phyloP scores from a whole-genome alignment of 2,888 invertebrate species.

The Metallyticus violacea region DNA sequence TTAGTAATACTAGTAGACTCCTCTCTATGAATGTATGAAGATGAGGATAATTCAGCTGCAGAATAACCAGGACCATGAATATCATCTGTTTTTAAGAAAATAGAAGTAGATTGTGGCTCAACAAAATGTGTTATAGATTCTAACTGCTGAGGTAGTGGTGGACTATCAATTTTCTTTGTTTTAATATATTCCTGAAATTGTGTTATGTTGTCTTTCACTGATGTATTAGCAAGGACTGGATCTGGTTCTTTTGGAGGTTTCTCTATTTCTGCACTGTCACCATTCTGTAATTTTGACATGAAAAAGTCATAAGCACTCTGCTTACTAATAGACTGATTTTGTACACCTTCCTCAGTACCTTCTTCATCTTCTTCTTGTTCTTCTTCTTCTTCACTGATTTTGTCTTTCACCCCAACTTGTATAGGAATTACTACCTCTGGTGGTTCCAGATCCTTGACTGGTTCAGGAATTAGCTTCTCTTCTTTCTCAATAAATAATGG shows the following conservation, averaged over 20 bases:
- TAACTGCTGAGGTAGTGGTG: background rate
- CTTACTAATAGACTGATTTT: slow-evolving; percentile 60
- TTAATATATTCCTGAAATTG: slow-evolving; percentile 13
- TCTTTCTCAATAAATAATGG: background rate
- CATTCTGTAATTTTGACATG: slow-evolving; percentile 57
- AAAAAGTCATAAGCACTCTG: slow-evolving; percentile 65
- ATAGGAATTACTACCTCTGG: slow-evolving; percentile 1
- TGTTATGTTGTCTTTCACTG: background rate
- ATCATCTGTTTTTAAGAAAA: background rate
- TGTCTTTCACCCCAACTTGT: background rate
- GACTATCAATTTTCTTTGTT: background rate
- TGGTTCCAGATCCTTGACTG: background rate
- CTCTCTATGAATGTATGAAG: slow-evolving; percentile 14
- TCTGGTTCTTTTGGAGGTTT: background rate
- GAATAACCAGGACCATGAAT: background rate
- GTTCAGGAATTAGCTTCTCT: background rate
- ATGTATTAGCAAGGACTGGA: background rate
- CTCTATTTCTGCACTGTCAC: background rate
- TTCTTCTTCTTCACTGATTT: background rate
- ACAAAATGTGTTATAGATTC: background rate
- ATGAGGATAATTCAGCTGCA: background rate
- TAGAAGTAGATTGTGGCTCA: background rate
- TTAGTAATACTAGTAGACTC: background rate
- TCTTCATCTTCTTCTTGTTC: slow-evolving; percentile 44
- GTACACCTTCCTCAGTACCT: slow-evolving; percentile 48